Base-by-base conservation (phyloP, 2,888 invertebrate genomes). In the Ecdyonurus torrentis region DNA sequence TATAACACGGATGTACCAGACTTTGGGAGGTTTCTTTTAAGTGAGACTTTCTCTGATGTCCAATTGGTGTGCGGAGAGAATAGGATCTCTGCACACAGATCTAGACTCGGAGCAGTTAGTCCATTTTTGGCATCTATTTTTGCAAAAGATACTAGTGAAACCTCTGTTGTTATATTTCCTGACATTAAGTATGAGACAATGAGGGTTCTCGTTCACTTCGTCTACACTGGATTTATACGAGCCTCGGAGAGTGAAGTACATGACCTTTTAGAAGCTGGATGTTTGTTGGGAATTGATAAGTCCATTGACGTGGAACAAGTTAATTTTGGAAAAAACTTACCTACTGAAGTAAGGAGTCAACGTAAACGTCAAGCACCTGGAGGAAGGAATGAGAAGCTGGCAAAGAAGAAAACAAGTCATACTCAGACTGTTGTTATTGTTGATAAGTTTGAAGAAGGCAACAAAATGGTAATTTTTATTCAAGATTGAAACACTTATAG, bases 151-250 rank as follows among this genome's bases (percentile, higher is more conserved):
- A 55, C 55, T 22, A 55, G 55, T 22, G 55, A 55, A 55, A n/a
- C n/a, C 3, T 55, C 55, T 22, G 22, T 22, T n/a, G 20, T 55
- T 22, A 55, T 55, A 7, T 10, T 55, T 20, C 55, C 55, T 20
- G 55, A 55, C 20, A n/a, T 55, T 7, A 20, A 5, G 5, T 55
- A 20, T 22, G 22, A 22, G n/a, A n/a, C 20, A 7, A 22, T 55
- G 5, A 7, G 22, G 19, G n/a, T 55, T 55, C 55, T 55, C 3
- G n/a, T 55, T 7, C 5, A 55, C 20, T 55, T 55, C 55, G 5
- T 55, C 55, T 55, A 55, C 55, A 55, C 55, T 55, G 55, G 55
- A n/a, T 55, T 55, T n/a, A 55, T 55, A 10, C 55, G 55, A 55
- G 22, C n/a, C 20, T 20, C 55, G 19, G 22, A 55, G 20, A 55